These are phyloP conservation scores for Phaenicophaeus curvirostris DNA, from an alignment of 2,797 vertebrate species.

Conservation along the genomic window DNA sequence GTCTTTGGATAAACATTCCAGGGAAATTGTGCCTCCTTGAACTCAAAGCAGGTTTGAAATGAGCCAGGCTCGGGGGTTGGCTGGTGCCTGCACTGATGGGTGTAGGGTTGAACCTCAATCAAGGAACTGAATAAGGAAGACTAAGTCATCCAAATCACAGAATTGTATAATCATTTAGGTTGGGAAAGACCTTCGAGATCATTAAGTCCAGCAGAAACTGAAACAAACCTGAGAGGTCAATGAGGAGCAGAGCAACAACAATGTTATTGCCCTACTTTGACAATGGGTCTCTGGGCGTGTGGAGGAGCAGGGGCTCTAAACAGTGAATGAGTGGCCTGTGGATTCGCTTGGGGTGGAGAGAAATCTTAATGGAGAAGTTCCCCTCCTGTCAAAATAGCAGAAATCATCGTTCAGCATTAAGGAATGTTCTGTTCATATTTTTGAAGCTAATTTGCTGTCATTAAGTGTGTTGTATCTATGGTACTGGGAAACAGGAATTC, in stretches of 20 bases:
- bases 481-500: conserved; percentile 1
- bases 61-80: neutral
- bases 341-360: neutral
- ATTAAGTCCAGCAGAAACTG: neutral
- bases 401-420: neutral
- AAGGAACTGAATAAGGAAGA: neutral
- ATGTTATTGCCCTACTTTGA: neutral
- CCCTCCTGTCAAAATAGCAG: neutral
- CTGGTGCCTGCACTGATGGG: neutral
- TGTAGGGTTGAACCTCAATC: neutral
- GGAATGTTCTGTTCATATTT: neutral
- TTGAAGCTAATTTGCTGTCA: conserved; percentile 37
- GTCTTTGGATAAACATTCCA: neutral
- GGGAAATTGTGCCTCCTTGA: neutral
- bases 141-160: neutral
- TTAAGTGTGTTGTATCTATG: conserved; percentile 22
- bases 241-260: neutral
- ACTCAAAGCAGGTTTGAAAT: neutral
- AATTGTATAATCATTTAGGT: neutral
- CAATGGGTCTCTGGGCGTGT: neutral
- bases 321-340: neutral
- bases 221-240: neutral
- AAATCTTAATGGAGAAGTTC: neutral
- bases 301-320: neutral
- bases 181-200: neutral